Conservation (phyloP, 2,888 invertebrate genomes). For the Brenthis hecate region DNA sequence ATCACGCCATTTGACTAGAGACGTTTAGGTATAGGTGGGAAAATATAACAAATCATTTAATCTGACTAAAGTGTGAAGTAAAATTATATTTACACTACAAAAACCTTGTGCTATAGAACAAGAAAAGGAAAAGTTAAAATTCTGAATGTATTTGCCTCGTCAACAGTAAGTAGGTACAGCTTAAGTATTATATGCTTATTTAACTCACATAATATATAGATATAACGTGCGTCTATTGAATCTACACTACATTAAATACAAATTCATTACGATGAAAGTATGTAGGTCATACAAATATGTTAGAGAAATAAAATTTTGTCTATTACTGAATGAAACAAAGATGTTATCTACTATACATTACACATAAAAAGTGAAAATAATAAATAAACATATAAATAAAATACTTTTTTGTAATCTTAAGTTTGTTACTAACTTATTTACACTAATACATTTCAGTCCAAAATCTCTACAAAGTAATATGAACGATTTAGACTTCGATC, state of each 20-base stretch:
- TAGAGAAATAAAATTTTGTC: neutral
- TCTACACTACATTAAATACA: neutral
- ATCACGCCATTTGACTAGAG: conserved; percentile 42
- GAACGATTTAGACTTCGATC: neutral
- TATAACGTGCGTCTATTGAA: neutral
- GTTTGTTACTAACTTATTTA: no score
- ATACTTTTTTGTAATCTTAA: no score
- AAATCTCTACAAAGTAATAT: no score
- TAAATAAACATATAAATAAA: no score
- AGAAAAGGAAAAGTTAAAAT: no score
- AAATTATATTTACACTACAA: neutral
- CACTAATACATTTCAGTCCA: no score
- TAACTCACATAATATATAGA: neutral
- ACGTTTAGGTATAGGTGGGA: conserved; percentile 8
- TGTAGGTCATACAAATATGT: neutral
- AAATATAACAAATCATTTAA: neutral
- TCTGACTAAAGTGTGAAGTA: neutral
- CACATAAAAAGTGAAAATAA: no score
- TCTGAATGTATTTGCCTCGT: neutral
- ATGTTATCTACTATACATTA: no score
- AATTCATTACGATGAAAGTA: neutral
- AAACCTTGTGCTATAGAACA: neutral
- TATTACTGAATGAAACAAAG: neutral
- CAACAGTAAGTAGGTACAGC: neutral
- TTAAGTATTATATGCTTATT: conserved; percentile 1